Evolutionary conservation across 1,140 invertebrate species (phyloP).

Genomic region (Solen grandis): DNA sequence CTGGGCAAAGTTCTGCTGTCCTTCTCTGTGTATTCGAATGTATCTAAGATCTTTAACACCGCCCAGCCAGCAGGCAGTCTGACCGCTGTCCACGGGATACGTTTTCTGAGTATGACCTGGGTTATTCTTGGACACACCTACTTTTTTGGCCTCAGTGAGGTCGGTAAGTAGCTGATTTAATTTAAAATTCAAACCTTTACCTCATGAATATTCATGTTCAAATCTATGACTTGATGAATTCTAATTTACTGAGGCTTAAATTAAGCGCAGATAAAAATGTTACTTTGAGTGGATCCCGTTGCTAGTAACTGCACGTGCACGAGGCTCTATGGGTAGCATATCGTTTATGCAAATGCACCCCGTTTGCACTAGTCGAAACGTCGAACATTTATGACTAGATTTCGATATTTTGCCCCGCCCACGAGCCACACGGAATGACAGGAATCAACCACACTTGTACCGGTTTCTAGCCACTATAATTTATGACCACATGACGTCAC

Average conservation of each 20-base stretch:
- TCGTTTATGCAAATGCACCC: not conserved
- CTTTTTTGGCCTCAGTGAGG: constrained; percentile 74
- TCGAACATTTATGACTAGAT: not conserved
- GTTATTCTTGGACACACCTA: constrained; percentile 93
- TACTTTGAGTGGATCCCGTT: not conserved
- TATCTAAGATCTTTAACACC: constrained; percentile 66
- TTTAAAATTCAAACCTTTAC: too few relatives aligned
- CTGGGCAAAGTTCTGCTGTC: constrained; percentile 60
- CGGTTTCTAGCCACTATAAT: not conserved
- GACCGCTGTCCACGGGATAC: constrained; percentile 71
- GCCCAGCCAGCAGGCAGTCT: constrained; percentile 61
- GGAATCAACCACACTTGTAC: too few relatives aligned
- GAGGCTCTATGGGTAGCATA: not conserved
- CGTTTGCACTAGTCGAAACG: not conserved
- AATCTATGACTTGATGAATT: too few relatives aligned
- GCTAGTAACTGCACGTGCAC: not conserved
- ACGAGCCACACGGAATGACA: too few relatives aligned
- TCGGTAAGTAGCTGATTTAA: constrained; percentile 78
- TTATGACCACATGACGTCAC: too few relatives aligned
- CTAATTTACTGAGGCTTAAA: not conserved
- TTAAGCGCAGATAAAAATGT: not conserved
- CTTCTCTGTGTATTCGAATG: constrained; percentile 73
- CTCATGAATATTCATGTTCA: too few relatives aligned
- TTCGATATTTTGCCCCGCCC: too few relatives aligned
- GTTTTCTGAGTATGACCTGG: constrained; percentile 94